phyloP scores from a whole-genome alignment of 2,888 invertebrate species.

The Drosophila multiciliata region DNA sequence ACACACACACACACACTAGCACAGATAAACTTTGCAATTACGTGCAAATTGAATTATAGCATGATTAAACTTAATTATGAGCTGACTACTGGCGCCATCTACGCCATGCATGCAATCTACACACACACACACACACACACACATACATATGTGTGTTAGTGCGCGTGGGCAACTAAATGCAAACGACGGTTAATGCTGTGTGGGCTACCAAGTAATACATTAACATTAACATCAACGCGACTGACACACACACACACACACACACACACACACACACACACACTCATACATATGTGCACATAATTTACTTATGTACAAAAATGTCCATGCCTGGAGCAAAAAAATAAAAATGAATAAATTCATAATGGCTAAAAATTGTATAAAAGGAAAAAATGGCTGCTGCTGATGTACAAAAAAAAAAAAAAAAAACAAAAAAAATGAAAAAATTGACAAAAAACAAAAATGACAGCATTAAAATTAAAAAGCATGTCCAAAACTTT shows the following conservation, averaged over 20 bases:
- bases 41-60: constrained; percentile 12
- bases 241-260: not conserved
- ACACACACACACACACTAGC: not conserved
- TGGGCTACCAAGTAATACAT: constrained; percentile 46
- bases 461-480: constrained; percentile 32
- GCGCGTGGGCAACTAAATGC: constrained; percentile 22
- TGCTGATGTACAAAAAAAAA: constrained; percentile 2
- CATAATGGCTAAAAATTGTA: constrained; percentile 3
- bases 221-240: constrained; percentile 37
- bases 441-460: constrained; percentile 10
- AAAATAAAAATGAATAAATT: constrained; percentile 17
- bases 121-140: not conserved
- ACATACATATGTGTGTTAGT: not conserved
- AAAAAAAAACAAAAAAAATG: not conserved
- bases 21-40: not conserved
- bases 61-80: constrained; percentile 7
- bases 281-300: not conserved
- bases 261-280: not conserved
- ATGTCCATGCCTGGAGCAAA: constrained; percentile 13
- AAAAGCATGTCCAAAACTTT: constrained; percentile 55
- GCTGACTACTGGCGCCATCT: constrained; percentile 12
- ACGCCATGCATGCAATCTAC: constrained; percentile 3
- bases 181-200: constrained; percentile 41
- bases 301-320: constrained; percentile 2
- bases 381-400: constrained; percentile 9